Conservation (phyloP, 2,888 invertebrate genomes). For the Watsonalla cultraria region DNA sequence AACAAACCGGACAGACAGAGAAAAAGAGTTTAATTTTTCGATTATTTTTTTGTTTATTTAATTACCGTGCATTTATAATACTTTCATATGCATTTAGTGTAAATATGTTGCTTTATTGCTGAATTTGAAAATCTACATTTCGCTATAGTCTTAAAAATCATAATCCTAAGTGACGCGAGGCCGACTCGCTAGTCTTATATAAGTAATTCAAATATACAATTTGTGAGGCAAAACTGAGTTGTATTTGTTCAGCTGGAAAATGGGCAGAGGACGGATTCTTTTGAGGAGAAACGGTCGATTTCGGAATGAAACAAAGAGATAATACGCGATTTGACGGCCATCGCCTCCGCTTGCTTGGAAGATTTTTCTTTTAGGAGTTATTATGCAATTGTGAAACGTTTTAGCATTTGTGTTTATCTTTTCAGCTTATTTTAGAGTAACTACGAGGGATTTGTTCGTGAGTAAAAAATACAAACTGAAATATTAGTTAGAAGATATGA, state of each 20-base stretch:
- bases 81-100: too few species aligned
- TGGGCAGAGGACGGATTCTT: constrained; percentile 25
- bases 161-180: background rate
- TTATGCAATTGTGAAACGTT: background rate
- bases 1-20: too few species aligned
- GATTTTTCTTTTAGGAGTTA: constrained; percentile 1
- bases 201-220: constrained; percentile 9
- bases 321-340: constrained; percentile 8
- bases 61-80: too few species aligned
- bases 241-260: constrained; percentile 28
- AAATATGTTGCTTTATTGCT: too few species aligned
- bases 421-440: background rate
- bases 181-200: background rate
- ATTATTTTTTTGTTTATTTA: too few species aligned
- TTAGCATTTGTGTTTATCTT: background rate
- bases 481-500: too few species aligned
- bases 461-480: too few species aligned
- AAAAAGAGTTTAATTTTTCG: too few species aligned
- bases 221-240: constrained; percentile 14
- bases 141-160: background rate
- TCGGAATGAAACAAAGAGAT: constrained; percentile 25
- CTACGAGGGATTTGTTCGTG: background rate
- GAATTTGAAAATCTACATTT: too few species aligned
- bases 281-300: constrained; percentile 22
- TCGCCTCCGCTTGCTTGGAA: background rate